These are phyloP conservation scores for Platycheirus rosarum DNA, from an alignment of 2,888 invertebrate genomes.

Conservation along the genomic window DNA sequence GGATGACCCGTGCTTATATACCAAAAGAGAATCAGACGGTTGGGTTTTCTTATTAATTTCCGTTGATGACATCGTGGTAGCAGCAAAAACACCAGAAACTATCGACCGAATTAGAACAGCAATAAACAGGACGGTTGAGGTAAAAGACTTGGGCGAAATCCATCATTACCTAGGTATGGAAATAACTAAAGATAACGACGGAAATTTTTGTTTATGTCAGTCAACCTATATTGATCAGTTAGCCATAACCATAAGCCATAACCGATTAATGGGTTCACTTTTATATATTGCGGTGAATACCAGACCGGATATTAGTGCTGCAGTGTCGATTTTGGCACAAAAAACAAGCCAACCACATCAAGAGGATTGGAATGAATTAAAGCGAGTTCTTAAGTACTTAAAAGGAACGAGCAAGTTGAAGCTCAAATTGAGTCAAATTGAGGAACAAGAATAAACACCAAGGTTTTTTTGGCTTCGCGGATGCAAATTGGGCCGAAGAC, in stretches of 20 bases:
- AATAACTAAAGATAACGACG: not conserved
- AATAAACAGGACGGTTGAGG: not conserved
- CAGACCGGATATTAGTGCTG: not conserved
- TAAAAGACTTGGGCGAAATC: not conserved
- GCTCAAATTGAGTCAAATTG: too few relatives aligned
- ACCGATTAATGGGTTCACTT: not conserved
- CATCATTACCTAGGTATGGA: not conserved
- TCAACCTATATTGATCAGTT: not conserved
- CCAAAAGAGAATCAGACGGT: not conserved
- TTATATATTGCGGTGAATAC: not conserved
- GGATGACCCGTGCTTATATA: not conserved
- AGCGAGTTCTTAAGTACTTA: not conserved
- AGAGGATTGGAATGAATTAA: not conserved
- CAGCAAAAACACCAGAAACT: not conserved
- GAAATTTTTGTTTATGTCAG: not conserved
- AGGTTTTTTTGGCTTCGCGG: not conserved
- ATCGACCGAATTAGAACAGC: not conserved
- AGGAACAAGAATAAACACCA: not conserved
- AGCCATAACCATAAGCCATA: too few relatives aligned
- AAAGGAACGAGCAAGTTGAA: not conserved
- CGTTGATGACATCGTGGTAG: slow-evolving; percentile 6
- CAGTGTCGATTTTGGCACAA: not conserved
- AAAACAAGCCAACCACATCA: not conserved
- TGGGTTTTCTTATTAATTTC: not conserved
- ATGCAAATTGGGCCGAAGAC: not conserved